Conservation (phyloP, 2,888 invertebrate species). For the Steinernema scapterisci region DNA sequence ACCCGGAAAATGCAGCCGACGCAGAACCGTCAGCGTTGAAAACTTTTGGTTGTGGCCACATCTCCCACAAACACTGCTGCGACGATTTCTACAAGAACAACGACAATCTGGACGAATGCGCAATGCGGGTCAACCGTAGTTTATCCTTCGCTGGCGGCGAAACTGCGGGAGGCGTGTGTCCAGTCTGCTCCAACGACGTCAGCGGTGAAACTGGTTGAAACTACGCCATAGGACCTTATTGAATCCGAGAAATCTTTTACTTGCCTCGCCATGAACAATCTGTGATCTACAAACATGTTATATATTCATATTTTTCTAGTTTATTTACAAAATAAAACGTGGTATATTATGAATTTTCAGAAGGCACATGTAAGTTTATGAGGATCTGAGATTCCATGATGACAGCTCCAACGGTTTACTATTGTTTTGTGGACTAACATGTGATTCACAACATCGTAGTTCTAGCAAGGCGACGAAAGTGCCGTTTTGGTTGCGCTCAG, state of each 20-base stretch:
- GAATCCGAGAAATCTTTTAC: not conserved
- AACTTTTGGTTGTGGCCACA: conserved; percentile 14
- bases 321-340: too few species aligned
- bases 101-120: not conserved
- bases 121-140: not conserved
- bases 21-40: not conserved
- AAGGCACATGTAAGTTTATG: too few species aligned
- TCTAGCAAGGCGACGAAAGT: too few species aligned
- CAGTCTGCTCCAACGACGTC: conserved; percentile 16
- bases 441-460: too few species aligned
- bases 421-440: too few species aligned
- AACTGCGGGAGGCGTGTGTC: not conserved
- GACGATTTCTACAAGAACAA: conserved; percentile 26
- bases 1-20: not conserved
- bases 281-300: not conserved
- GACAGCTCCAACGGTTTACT: too few species aligned
- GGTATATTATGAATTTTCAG: too few species aligned
- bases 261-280: not conserved
- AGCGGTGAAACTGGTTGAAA: not conserved
- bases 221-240: not conserved
- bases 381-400: too few species aligned
- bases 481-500: too few species aligned
- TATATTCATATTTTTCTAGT: too few species aligned
- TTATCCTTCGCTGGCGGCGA: conserved; percentile 13
- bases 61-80: conserved; percentile 24